Percentiles rank a stretch among this genome's conserved stretches.
Conservation (phyloP, 1,140 invertebrate species). For the Lanistes nyassanus region DNA sequence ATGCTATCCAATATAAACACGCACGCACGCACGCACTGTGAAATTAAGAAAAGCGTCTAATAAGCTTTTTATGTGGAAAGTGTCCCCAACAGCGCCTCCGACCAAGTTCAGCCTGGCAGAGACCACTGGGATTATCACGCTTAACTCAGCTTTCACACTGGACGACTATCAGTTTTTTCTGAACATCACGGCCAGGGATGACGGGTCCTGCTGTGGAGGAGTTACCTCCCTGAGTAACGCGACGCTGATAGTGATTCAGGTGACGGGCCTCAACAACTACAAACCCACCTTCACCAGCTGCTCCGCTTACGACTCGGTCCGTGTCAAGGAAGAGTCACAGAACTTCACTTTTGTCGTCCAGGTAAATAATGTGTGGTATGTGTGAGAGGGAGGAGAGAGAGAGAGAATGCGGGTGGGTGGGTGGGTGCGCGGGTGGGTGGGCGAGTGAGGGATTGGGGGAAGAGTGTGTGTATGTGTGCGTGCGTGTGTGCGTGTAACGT, state of each 20-base stretch:
- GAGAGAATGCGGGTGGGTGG: too few relatives aligned
- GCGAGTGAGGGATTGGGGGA: too few relatives aligned
- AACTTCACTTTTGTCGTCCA: slow-evolving; percentile 43
- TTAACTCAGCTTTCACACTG: slow-evolving; percentile 36
- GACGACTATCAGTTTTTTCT: slow-evolving; percentile 40
- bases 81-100: slow-evolving; percentile 8
- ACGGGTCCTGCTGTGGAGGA: slow-evolving; percentile 54
- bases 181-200: slow-evolving; percentile 53
- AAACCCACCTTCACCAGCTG: slow-evolving; percentile 46
- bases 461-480: too few relatives aligned
- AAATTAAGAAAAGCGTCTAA: not conserved
- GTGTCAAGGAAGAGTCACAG: slow-evolving; percentile 41
- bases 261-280: slow-evolving; percentile 50
- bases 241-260: slow-evolving; percentile 31
- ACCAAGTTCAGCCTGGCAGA: slow-evolving; percentile 47
- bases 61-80: slow-evolving; percentile 28
- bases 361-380: slow-evolving; percentile 28
- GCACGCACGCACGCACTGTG: too few relatives aligned
- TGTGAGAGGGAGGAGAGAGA: too few relatives aligned
- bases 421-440: too few relatives aligned
- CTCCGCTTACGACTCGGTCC: slow-evolving; percentile 36
- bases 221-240: slow-evolving; percentile 29
- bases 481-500: too few relatives aligned
- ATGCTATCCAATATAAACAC: too few relatives aligned
- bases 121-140: slow-evolving; percentile 46